A percentile compares a stretch with the other conserved stretches of the same genome.
Evolutionary conservation across 1,140 invertebrate genomes (phyloP).

Genomic region (Calliopsis andreniformis): DNA sequence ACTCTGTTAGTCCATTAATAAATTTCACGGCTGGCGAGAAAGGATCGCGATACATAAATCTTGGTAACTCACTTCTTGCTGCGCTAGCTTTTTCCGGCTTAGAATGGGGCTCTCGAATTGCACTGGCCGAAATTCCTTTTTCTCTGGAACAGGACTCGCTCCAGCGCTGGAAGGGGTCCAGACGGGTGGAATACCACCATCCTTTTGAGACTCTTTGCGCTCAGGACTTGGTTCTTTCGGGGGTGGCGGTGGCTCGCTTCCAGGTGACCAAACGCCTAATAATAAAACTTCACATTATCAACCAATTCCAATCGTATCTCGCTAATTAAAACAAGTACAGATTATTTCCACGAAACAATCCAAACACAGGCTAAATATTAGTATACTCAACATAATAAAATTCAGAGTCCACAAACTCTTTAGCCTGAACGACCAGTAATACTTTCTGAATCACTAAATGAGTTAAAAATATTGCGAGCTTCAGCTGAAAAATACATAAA

Average conservation of each 20-base stretch:
- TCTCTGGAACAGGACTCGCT: conserved; percentile 84
- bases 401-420: too few species aligned
- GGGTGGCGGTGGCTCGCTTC: conserved; percentile 75
- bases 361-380: background rate
- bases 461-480: too few species aligned
- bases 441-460: too few species aligned
- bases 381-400: background rate
- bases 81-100: conserved; percentile 78
- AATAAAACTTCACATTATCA: conserved; percentile 35
- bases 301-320: too few species aligned
- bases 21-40: background rate
- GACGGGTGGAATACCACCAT: conserved; percentile 84
- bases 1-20: too few species aligned
- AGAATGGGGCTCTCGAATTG: conserved; percentile 88
- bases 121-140: conserved; percentile 89
- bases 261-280: conserved; percentile 82
- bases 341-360: background rate
- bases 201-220: conserved; percentile 74
- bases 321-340: background rate
- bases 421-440: too few species aligned
- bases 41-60: background rate
- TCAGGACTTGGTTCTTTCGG: conserved; percentile 81
- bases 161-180: conserved; percentile 88
- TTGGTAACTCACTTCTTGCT: conserved; percentile 61
- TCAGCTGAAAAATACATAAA: too few species aligned